phyloP scores from a whole-genome alignment of 2,888 invertebrate species.

The Drosophila neonasuta region DNA sequence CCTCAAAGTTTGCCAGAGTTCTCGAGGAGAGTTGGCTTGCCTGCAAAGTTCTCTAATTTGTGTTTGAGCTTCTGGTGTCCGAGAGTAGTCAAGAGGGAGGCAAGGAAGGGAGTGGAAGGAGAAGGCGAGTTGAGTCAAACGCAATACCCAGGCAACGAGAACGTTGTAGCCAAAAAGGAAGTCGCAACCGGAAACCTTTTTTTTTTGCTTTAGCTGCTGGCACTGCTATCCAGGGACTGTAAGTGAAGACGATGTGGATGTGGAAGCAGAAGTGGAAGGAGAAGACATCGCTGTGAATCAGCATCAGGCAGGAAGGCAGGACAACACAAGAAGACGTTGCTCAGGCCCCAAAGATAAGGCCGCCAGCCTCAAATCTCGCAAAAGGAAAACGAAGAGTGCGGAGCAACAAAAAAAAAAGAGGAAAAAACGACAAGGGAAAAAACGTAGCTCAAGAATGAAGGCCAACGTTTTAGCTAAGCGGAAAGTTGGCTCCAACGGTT shows the following conservation, averaged over 20 bases:
- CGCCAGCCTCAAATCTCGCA: conserved; percentile 60
- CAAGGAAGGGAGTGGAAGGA: not conserved
- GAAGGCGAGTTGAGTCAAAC: conserved; percentile 8
- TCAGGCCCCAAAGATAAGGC: conserved; percentile 56
- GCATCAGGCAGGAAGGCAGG: conserved; percentile 34
- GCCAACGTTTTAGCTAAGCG: conserved; percentile 67
- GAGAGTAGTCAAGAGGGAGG: conserved; percentile 9
- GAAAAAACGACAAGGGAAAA: conserved; percentile 17
- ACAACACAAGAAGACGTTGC: conserved; percentile 44
- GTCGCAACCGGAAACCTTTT: conserved; percentile 79
- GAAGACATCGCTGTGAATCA: conserved; percentile 62
- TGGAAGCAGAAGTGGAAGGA: not conserved
- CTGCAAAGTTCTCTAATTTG: conserved; percentile 73
- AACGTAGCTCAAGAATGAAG: conserved; percentile 65
- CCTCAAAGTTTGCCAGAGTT: conserved; percentile 50
- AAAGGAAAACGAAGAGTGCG: conserved; percentile 37
- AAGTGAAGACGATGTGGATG: conserved; percentile 40
- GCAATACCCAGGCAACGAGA: conserved; percentile 32
- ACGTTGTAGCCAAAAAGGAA: conserved; percentile 59
- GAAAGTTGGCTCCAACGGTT: conserved; percentile 59
- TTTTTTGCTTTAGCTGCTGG: conserved; percentile 30
- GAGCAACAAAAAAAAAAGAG: conserved; percentile 16
- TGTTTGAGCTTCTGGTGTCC: conserved; percentile 75
- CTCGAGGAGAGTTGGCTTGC: conserved; percentile 44
- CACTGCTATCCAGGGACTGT: conserved; percentile 56